Conservation (phyloP, 2,113 vertebrate genomes). For the Alouatta palliata region DNA sequence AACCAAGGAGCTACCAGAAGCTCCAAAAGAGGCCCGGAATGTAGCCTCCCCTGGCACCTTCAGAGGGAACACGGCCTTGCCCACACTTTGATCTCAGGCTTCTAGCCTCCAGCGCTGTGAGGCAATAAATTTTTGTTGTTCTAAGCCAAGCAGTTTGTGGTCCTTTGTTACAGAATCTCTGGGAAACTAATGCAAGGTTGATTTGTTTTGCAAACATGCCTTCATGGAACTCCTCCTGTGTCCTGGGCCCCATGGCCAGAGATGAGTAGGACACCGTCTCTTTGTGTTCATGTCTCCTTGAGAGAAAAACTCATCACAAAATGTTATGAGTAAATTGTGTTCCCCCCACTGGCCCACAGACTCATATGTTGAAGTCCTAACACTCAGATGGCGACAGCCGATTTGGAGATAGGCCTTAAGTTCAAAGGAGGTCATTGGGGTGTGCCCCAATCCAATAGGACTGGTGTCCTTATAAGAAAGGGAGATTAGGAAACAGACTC, state of each 20-base stretch:
- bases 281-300: neutral
- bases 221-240: neutral
- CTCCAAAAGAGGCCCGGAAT: neutral
- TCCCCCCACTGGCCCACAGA: neutral
- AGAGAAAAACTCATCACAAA: neutral
- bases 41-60: neutral
- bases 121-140: neutral
- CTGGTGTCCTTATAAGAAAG: neutral
- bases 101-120: neutral
- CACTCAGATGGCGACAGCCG: neutral
- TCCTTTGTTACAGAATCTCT: neutral
- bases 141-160: too few species aligned
- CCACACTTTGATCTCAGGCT: neutral
- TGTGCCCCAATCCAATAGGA: neutral
- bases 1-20: neutral
- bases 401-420: neutral
- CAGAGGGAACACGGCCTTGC: rapidly evolving
- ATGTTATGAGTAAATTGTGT: too few species aligned
- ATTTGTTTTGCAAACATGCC: neutral
- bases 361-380: neutral
- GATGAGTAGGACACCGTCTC: neutral
- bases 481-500: neutral
- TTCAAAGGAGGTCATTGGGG: neutral
- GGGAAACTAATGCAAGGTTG: neutral
- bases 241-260: neutral